Evolutionary conservation across 2,113 vertebrate genomes (phyloP).

Genomic region (Alouatta palliata): DNA sequence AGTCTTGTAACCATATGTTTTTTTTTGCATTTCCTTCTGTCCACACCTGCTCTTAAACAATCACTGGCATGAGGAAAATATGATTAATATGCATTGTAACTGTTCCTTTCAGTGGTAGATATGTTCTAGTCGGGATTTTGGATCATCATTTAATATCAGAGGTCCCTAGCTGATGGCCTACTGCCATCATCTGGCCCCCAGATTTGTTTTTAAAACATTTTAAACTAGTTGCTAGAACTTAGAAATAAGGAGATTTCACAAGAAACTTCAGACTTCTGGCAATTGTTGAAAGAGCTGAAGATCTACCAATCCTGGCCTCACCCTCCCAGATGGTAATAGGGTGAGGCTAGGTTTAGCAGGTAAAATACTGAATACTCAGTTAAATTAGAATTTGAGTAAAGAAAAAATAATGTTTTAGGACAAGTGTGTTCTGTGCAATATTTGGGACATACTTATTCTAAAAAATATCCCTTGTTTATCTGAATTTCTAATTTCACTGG

Average conservation of each 20-base stretch:
- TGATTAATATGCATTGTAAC: neutral
- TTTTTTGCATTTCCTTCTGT: neutral
- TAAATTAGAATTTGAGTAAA: conserved; percentile 25
- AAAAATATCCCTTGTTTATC: neutral
- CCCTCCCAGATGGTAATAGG: neutral
- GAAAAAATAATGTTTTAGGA: neutral
- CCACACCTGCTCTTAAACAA: neutral
- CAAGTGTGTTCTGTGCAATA: neutral
- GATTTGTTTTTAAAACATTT: conserved; percentile 29
- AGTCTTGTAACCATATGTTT: neutral
- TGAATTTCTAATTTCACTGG: conserved; percentile 20
- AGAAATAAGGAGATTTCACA: conserved; percentile 14
- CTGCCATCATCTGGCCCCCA: conserved; percentile 43
- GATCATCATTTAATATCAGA: neutral
- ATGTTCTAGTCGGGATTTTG: neutral
- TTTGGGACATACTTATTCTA: neutral
- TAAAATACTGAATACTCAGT: neutral
- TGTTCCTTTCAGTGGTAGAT: neutral
- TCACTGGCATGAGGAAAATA: neutral
- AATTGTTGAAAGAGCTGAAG: neutral
- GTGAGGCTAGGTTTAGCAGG: neutral
- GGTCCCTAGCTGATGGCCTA: neutral
- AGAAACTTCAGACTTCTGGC: conserved; percentile 13
- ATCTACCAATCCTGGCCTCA: neutral
- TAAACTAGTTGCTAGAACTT: neutral